These are phyloP conservation scores for Drosophila rubida DNA, from an alignment of 2,888 invertebrate genomes.

Conservation along the genomic window DNA sequence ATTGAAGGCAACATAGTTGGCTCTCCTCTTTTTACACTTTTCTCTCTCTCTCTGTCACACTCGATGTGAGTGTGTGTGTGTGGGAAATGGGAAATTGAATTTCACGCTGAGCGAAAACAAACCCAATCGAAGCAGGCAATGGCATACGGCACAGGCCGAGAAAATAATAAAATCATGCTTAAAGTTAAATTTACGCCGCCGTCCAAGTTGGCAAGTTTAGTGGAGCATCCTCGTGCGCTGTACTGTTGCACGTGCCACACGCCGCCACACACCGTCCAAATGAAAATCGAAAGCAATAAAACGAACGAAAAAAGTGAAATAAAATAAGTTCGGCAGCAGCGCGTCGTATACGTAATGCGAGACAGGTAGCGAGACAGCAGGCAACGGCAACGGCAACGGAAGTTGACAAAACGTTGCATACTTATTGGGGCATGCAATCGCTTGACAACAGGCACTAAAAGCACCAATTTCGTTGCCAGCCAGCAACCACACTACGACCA, in stretches of 20 bases:
- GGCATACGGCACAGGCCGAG: slow-evolving; percentile 23
- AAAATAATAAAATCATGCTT: slow-evolving; percentile 76
- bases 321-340: slow-evolving; percentile 46
- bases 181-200: slow-evolving; percentile 75
- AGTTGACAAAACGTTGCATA: slow-evolving; percentile 59
- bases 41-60: background rate
- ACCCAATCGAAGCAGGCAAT: slow-evolving; percentile 55
- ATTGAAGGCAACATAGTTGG: slow-evolving; percentile 34
- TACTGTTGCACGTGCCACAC: slow-evolving; percentile 68
- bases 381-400: slow-evolving; percentile 41
- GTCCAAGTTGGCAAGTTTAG: slow-evolving; percentile 67
- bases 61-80: slow-evolving; percentile 36
- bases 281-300: slow-evolving; percentile 83
- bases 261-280: slow-evolving; percentile 69
- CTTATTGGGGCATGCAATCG: slow-evolving; percentile 66
- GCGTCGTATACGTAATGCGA: slow-evolving; percentile 63
- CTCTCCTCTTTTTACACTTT: background rate
- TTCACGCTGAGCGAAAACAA: slow-evolving; percentile 75
- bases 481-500: slow-evolving; percentile 33
- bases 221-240: slow-evolving; percentile 31
- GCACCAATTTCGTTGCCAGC: slow-evolving; percentile 37
- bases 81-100: slow-evolving; percentile 78
- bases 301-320: slow-evolving; percentile 47
- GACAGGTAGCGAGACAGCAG: slow-evolving; percentile 28
- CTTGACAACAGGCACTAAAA: slow-evolving; percentile 39